Evolutionary conservation across 2,797 vertebrate species (phyloP).

Genomic region (Kryptolebias ocellatus): DNA sequence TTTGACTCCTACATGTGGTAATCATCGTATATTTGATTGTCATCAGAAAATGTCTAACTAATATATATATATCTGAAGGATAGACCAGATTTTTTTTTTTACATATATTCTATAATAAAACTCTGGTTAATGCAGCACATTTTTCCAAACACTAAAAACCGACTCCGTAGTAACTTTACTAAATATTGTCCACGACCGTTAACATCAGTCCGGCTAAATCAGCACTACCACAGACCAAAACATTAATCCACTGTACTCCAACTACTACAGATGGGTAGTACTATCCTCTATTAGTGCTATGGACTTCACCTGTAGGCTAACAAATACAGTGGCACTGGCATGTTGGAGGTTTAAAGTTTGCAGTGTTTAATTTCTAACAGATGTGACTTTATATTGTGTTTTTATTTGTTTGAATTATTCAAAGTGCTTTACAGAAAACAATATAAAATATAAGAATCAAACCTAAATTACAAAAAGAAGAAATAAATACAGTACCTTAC

Average conservation of each 20-base stretch:
- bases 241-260: conserved; percentile 35
- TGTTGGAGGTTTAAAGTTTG: background rate
- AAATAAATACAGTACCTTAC: background rate
- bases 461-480: background rate
- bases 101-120: conserved; percentile 3
- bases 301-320: conserved; percentile 16
- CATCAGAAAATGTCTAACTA: background rate
- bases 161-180: conserved; percentile 14
- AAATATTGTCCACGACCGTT: conserved; percentile 35
- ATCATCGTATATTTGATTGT: background rate
- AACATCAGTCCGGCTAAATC: conserved; percentile 24
- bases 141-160: conserved; percentile 10
- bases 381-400: background rate
- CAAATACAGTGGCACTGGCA: conserved; percentile 16
- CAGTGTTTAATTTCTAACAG: background rate
- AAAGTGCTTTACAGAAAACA: conserved; percentile 33
- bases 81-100: conserved; percentile 4
- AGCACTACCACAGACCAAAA: conserved; percentile 35
- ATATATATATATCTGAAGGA: background rate
- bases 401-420: background rate
- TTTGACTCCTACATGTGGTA: too few relatives aligned
- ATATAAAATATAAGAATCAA: background rate
- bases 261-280: conserved; percentile 30
- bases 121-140: conserved; percentile 10
- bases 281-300: conserved; percentile 26